A percentile compares a stretch with the other conserved stretches of the same genome.
These are phyloP conservation scores for Spongia lamella DNA, from an alignment of 37 sponge, comb jelly and placozoan genomes.

Conservation along the genomic window DNA sequence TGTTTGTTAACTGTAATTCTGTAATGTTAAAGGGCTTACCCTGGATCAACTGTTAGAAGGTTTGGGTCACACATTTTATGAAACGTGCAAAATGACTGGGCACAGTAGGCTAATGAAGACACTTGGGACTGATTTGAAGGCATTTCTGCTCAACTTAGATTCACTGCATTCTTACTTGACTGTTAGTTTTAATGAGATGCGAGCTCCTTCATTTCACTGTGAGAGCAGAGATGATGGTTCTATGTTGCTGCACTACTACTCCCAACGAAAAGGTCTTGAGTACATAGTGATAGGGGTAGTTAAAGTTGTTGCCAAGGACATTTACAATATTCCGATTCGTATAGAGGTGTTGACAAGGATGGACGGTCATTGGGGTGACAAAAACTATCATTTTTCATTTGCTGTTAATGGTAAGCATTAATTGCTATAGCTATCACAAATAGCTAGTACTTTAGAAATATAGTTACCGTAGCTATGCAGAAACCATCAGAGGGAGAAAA, in stretches of 20 bases:
- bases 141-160: conserved; percentile 75
- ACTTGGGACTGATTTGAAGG: conserved; percentile 59
- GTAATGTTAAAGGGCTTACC: conserved; percentile 28
- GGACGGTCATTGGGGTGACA: too few species aligned
- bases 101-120: conserved; percentile 60
- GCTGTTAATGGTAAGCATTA: too few species aligned
- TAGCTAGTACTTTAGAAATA: too few species aligned
- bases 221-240: conserved; percentile 11
- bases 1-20: background rate
- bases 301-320: conserved; percentile 56
- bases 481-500: too few species aligned
- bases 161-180: conserved; percentile 79
- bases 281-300: conserved; percentile 71
- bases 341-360: conserved; percentile 12
- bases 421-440: too few species aligned
- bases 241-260: conserved; percentile 69
- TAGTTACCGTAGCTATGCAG: too few species aligned
- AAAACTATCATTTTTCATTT: too few species aligned
- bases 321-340: conserved; percentile 29
- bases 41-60: conserved; percentile 50
- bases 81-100: conserved; percentile 52
- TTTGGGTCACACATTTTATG: conserved; percentile 69
- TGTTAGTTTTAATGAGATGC: conserved; percentile 64
- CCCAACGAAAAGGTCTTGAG: conserved; percentile 48
- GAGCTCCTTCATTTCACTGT: conserved; percentile 77